Percentiles rank a stretch among this genome's conserved stretches.
Evolutionary conservation across 1,140 invertebrate species (phyloP).

Genomic region (Drosophila subobscura): DNA sequence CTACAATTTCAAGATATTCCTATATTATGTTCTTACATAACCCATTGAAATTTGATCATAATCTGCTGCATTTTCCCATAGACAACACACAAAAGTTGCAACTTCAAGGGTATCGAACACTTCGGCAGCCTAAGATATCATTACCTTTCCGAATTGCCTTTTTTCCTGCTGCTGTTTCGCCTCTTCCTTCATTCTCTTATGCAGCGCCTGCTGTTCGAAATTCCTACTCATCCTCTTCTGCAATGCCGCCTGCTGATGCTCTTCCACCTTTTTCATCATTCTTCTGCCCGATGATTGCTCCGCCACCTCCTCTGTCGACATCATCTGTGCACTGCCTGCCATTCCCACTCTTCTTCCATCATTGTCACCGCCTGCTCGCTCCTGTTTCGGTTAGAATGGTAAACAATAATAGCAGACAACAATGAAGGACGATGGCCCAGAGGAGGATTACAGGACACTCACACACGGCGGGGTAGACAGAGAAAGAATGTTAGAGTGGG

Average conservation of each 20-base stretch:
- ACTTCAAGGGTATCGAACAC: too few species aligned
- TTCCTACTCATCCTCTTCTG: neutral
- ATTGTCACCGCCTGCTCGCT: neutral
- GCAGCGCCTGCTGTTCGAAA: neutral
- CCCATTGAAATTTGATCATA: too few species aligned
- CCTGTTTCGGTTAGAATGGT: conserved; percentile 46
- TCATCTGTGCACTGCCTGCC: too few species aligned
- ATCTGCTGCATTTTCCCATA: too few species aligned
- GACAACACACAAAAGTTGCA: too few species aligned
- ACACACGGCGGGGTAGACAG: neutral
- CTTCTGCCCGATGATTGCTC: too few species aligned
- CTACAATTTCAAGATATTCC: too few species aligned
- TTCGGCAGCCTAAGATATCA: too few species aligned
- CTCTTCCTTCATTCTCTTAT: neutral
- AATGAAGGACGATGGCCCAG: conserved; percentile 63
- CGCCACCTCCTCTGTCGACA: neutral
- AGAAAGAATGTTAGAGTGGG: neutral
- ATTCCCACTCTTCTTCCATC: neutral
- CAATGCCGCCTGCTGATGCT: neutral
- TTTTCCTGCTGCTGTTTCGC: too few species aligned
- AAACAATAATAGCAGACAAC: conserved; percentile 75
- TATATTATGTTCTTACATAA: too few species aligned
- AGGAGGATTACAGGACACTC: conserved; percentile 70
- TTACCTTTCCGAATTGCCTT: too few species aligned
- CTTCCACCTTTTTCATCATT: neutral